A percentile compares a stretch with the other conserved stretches of the same genome.
Evolutionary conservation across 2,113 vertebrate species (phyloP).

Genomic region (Psittacula cyanocephala): DNA sequence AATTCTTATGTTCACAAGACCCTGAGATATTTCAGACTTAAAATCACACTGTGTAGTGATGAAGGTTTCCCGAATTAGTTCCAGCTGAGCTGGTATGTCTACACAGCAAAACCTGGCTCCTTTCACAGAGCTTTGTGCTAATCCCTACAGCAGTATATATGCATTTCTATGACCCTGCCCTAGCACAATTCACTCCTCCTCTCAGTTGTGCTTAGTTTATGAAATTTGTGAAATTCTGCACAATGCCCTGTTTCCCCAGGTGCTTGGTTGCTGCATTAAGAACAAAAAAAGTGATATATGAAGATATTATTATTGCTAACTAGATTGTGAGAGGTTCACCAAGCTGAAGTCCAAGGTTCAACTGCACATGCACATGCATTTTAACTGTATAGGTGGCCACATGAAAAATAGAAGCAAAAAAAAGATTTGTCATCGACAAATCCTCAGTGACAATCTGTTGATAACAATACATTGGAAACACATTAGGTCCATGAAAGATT

Average conservation of each 20-base stretch:
- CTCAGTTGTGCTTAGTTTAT: background rate
- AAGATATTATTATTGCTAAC: background rate
- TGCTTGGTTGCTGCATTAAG: background rate
- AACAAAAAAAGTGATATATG: background rate
- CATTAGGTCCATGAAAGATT: background rate
- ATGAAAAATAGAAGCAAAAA: background rate
- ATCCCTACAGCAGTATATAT: background rate
- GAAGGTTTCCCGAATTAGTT: conserved; percentile 1
- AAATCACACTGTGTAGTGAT: background rate
- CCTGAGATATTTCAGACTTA: background rate
- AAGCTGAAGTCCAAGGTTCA: background rate
- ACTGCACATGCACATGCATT: background rate
- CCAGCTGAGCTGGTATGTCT: background rate
- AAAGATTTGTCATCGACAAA: background rate
- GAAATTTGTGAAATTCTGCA: background rate
- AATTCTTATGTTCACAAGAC: background rate
- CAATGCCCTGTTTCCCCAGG: background rate
- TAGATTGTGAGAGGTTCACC: background rate
- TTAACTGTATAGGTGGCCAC: background rate
- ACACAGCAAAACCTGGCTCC: background rate
- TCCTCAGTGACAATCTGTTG: background rate
- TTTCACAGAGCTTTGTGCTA: background rate
- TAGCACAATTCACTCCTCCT: background rate
- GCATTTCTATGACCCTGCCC: background rate
- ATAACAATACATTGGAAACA: background rate